Base-by-base conservation (phyloP, 2,113 vertebrate species). In the Peucedramus taeniatus region DNA sequence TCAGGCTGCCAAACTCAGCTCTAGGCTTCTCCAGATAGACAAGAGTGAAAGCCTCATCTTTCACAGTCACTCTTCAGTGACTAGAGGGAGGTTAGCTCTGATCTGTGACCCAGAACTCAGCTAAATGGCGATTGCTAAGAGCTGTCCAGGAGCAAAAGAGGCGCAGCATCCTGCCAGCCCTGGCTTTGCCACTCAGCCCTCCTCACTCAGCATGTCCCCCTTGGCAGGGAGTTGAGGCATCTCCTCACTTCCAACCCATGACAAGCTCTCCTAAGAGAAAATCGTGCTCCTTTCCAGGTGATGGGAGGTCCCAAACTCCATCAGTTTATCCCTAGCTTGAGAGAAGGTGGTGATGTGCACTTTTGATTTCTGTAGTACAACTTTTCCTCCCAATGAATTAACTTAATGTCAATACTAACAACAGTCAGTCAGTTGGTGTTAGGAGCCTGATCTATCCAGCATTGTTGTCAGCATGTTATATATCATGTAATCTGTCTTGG, bases 401-500 rank as follows among this genome's bases (percentile, higher is more conserved):
- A 47, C 42, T 81, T 83, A 53, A 63, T 54, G 82, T 47, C 59
- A 88, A 49, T 80, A 85, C 35, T 74, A 90, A 82, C 63, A 95
- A n/a, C 78, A 91, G 47, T 49, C 49, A 64, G 51, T 89, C 4
- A 1, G 30, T 75, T 1, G 5, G 61, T 76, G 61, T 89, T 89
- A 87, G 65, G 63, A 94, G 44, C 45, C 74, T 89, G 70, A 82
- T 91, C 69, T 85, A 95, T 91, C 53, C 78, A 80, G 50, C 66
- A 69, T 81, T 89, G 71, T 78, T 93, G 86, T 81, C 93, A 95
- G 80, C 47, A 26, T 85, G 82, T 74, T 85, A 61, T 76, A 65
- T 33, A 80, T 87, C 45, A 81, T 54, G 59, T 77, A 91, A 89
- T 95, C 69, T 91, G 30, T 92, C 75, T 91, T 79, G 70, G 54